These are phyloP conservation scores for Tineola bisselliella DNA, from an alignment of 2,888 invertebrate species.

Conservation along the genomic window DNA sequence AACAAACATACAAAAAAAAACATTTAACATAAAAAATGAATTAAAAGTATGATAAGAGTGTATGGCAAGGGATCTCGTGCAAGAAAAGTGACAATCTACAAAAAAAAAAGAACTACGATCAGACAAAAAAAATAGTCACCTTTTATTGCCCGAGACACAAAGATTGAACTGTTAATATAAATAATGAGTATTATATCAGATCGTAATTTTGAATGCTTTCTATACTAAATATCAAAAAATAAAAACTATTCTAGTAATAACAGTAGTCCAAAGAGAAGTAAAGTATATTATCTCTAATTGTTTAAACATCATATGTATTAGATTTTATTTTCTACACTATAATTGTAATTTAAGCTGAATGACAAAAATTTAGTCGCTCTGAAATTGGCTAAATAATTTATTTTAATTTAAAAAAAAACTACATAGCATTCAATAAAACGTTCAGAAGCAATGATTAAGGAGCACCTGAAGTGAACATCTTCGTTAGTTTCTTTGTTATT, in stretches of 20 bases:
- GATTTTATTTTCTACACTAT: too few relatives aligned
- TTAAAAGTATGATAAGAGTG: neutral
- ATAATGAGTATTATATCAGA: neutral
- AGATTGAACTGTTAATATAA: neutral
- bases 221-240: too few relatives aligned
- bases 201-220: neutral
- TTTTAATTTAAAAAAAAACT: too few relatives aligned
- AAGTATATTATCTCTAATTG: too few relatives aligned
- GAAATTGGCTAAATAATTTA: too few relatives aligned
- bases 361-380: too few relatives aligned
- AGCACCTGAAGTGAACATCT: conserved; percentile 52
- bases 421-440: neutral
- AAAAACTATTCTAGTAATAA: too few relatives aligned
- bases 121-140: too few relatives aligned
- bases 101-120: neutral
- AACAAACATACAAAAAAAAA: neutral
- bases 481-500: conserved; percentile 36
- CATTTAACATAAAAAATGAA: neutral
- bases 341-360: too few relatives aligned
- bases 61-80: neutral
- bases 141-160: neutral
- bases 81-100: neutral
- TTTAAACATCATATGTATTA: too few relatives aligned
- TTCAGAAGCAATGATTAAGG: neutral
- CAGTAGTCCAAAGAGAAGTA: too few relatives aligned